A percentile compares a stretch with the other conserved stretches of the same genome.
These are phyloP conservation scores for Malurus melanocephalus DNA, from an alignment of 2,113 vertebrate species.

Conservation along the genomic window DNA sequence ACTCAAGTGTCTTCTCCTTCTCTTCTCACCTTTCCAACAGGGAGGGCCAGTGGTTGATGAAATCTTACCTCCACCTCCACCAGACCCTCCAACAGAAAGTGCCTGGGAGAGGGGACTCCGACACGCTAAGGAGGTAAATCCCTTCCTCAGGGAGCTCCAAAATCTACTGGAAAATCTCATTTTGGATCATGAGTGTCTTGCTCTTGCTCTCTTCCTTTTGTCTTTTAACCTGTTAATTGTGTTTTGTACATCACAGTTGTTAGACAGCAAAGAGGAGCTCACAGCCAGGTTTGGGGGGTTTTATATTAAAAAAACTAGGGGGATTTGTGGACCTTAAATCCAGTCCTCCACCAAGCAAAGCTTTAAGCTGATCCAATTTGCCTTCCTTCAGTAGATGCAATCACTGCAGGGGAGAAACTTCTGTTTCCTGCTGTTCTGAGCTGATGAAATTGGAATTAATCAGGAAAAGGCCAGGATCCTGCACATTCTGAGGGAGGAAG, in stretches of 20 bases:
- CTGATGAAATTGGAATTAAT: not conserved
- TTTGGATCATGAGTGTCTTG: not conserved
- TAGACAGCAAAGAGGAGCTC: not conserved
- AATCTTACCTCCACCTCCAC: slow-evolving; percentile 89
- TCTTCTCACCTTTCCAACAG: slow-evolving; percentile 61
- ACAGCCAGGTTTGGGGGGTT: accelerated
- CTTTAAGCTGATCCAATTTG: not conserved
- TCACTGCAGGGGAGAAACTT: not conserved
- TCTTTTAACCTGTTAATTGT: not conserved
- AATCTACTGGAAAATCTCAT: not conserved
- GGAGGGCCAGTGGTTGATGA: slow-evolving; percentile 88
- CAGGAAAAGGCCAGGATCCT: not conserved
- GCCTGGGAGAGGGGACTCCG: slow-evolving; percentile 96
- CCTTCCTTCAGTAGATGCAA: not conserved
- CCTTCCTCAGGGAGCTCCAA: not conserved
- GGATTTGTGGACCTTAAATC: not conserved
- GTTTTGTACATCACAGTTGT: accelerated
- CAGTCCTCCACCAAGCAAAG: not conserved
- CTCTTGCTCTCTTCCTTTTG: not conserved
- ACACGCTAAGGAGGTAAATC: slow-evolving; percentile 92
- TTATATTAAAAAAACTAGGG: not conserved
- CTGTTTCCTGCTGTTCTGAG: not conserved
- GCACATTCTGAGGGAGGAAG: not conserved
- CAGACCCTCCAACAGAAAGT: slow-evolving; percentile 93
- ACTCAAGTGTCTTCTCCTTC: not conserved